A percentile compares a stretch with the other conserved stretches of the same genome.
phyloP scores from a whole-genome alignment of 2,888 invertebrate genomes.

The Desoria tigrina region DNA sequence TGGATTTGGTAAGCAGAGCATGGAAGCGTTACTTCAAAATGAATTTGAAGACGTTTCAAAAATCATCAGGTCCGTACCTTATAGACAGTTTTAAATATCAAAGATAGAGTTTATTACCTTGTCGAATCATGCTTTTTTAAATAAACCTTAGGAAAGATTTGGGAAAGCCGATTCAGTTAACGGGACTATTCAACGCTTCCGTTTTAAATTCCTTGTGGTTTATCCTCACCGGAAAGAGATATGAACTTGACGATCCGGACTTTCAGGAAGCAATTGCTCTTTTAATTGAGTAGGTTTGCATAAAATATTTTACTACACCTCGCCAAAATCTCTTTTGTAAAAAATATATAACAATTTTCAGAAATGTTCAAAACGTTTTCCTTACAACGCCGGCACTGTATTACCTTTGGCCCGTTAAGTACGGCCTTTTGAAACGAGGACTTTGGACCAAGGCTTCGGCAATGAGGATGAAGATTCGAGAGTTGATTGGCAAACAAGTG shows the following conservation, averaged over 20 bases:
- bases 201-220: slow-evolving; percentile 47
- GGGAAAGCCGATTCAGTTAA: slow-evolving; percentile 33
- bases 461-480: slow-evolving; percentile 15
- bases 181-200: slow-evolving; percentile 41
- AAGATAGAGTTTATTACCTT: neutral
- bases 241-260: slow-evolving; percentile 43
- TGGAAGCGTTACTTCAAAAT: slow-evolving; percentile 45
- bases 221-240: slow-evolving; percentile 42
- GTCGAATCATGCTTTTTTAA: too few relatives aligned
- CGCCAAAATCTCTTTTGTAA: neutral
- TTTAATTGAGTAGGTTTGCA: slow-evolving; percentile 25
- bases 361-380: slow-evolving; percentile 9
- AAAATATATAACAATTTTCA: neutral
- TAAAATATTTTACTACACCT: neutral
- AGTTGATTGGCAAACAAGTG: slow-evolving; percentile 24
- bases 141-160: slow-evolving; percentile 27
- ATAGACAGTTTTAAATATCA: neutral
- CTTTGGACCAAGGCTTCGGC: neutral
- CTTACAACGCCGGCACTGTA: slow-evolving; percentile 28
- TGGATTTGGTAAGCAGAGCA: slow-evolving; percentile 47
- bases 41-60: slow-evolving; percentile 43
- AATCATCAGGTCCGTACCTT: slow-evolving; percentile 30
- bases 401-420: slow-evolving; percentile 30
- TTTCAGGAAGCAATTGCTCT: slow-evolving; percentile 32
- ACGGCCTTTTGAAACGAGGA: slow-evolving; percentile 22